These are phyloP conservation scores for Lepetodrilus schrolli DNA, from an alignment of 2,888 invertebrate species.

Conservation along the genomic window DNA sequence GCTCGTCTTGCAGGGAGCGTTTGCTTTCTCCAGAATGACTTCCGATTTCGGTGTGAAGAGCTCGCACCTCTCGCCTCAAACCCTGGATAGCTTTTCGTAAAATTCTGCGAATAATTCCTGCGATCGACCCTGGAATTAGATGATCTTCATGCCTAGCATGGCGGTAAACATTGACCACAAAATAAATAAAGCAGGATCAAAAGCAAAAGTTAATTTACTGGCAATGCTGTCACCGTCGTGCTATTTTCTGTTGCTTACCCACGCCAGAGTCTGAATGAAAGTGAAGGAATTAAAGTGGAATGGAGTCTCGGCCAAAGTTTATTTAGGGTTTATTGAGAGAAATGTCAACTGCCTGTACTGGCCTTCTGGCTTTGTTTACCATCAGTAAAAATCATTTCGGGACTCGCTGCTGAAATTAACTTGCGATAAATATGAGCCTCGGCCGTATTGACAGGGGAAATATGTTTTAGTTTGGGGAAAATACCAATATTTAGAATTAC, in stretches of 20 bases:
- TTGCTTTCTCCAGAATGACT: conserved; percentile 6
- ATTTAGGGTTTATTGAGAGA: conserved; percentile 46
- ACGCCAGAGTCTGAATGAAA: conserved; percentile 39
- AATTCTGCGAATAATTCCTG: conserved; percentile 28
- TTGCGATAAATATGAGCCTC: conserved; percentile 46
- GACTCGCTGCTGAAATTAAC: conserved; percentile 43
- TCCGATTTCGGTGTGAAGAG: conserved; percentile 8
- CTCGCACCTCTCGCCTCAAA: background rate
- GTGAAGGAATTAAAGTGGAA: conserved; percentile 41
- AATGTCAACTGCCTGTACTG: conserved; percentile 37
- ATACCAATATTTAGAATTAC: conserved; percentile 47
- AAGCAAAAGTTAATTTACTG: conserved; percentile 49
- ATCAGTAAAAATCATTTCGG: conserved; percentile 41
- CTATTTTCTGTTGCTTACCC: conserved; percentile 39
- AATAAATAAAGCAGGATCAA: conserved; percentile 46
- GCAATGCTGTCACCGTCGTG: conserved; percentile 40
- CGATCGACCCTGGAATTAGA: conserved; percentile 38
- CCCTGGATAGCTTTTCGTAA: conserved; percentile 16
- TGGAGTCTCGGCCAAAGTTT: conserved; percentile 36
- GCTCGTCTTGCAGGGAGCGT: background rate
- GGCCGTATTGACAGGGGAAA: conserved; percentile 43
- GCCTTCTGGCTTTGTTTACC: conserved; percentile 43
- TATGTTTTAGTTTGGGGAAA: conserved; percentile 47
- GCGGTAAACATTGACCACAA: conserved; percentile 43
- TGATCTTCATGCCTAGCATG: conserved; percentile 39